A percentile compares a stretch with the other conserved stretches of the same genome.
Evolutionary conservation across 1,140 invertebrate species (phyloP).

Genomic region (Drosophila insularis): DNA sequence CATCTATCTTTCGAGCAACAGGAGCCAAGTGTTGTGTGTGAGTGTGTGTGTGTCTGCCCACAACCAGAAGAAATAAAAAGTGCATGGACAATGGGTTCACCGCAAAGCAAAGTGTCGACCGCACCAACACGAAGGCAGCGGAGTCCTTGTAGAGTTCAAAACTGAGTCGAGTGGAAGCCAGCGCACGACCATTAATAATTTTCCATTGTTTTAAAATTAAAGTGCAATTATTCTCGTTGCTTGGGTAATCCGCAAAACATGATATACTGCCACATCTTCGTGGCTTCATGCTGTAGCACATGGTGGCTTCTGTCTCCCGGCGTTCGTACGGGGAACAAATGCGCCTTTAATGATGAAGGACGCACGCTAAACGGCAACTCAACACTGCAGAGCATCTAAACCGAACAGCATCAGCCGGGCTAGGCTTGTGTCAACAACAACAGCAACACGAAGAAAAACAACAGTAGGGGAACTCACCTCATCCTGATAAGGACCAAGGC

Average conservation of each 20-base stretch:
- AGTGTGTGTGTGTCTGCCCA: not conserved
- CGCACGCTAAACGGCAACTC: constrained; percentile 58
- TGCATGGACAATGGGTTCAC: constrained; percentile 12
- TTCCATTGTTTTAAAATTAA: constrained; percentile 71
- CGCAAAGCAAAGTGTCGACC: constrained; percentile 16
- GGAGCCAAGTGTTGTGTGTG: not conserved
- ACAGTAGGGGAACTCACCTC: not conserved
- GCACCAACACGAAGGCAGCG: not conserved
- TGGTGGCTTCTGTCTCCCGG: constrained; percentile 31
- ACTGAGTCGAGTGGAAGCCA: constrained; percentile 33
- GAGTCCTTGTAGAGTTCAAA: constrained; percentile 11
- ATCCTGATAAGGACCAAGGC: constrained; percentile 12
- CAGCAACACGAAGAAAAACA: not conserved
- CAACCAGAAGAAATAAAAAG: not conserved
- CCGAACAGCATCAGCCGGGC: constrained; percentile 16
- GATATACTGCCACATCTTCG: constrained; percentile 56
- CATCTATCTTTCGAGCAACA: constrained; percentile 28
- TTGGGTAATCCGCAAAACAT: constrained; percentile 67
- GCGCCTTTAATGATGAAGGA: constrained; percentile 70
- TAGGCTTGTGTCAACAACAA: constrained; percentile 15
- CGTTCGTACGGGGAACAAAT: constrained; percentile 38
- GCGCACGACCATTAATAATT: constrained; percentile 64
- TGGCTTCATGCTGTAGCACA: constrained; percentile 26
- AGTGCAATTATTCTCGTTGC: constrained; percentile 71
- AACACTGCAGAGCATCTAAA: constrained; percentile 23